Evolutionary conservation across 2,888 invertebrate species (phyloP), one percentile per base, ranked within the genome.

Genomic region (Epirrhoe alternata): DNA sequence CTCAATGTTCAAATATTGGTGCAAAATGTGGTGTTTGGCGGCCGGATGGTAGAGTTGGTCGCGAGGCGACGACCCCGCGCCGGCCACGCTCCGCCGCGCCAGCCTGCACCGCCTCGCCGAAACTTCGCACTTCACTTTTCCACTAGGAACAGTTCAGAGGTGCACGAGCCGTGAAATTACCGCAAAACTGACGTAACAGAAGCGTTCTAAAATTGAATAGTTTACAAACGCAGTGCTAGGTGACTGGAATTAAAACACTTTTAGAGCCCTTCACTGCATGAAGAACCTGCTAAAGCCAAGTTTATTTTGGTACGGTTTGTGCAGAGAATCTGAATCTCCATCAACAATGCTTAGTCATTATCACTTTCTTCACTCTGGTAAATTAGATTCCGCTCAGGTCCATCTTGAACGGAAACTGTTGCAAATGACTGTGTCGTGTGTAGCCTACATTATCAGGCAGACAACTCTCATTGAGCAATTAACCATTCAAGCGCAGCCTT

Each of bases 111-210:
- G 83, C 82, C 83, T 86, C 89, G 90, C 92, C 91, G 89, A 93
- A 93, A 90, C 92, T 92, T 91, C 83, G 90, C 91, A 90, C 92
- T 92, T 90, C 89, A 89, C 90, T 91, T 90, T 90, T 89, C 89
- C 86, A 89, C 87, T 85, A 90, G 88, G 86, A 89, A 88, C 86
- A 83, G 86, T 83, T 83, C 84, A 83, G 81, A 85, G 82, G 82
- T 80, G 83, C 88, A 84, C 84, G 76, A 86, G 81, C 90, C 92
- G 89, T 92, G 90, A 91, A 92, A 92, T 93, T 87, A 86, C 86
- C 84, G 87, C 87, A 86, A 88, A 87, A 85, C 86, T 89, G 88
- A 90, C 86, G 88, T 87, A 90, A 89, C 77, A 71, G 72, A 75
- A 74, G 73, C 74, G 73, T 73, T 79, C 79, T 52, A 72, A 73